Base-by-base conservation (phyloP, 2,113 vertebrate genomes). In the Vulpes vulpes region DNA sequence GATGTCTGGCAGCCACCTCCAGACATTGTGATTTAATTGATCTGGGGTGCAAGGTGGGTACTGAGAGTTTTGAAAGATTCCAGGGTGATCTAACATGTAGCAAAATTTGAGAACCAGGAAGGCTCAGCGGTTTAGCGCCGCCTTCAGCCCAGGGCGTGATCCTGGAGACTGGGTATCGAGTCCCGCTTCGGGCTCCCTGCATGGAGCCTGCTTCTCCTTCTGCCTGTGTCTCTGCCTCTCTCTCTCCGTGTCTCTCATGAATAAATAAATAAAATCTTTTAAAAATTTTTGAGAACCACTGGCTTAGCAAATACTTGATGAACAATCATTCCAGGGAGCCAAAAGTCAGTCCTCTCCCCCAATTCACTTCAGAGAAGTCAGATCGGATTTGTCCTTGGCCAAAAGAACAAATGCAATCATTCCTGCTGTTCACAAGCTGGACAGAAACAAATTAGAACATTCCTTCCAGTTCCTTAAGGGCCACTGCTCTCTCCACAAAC, bases 381-480 rank as follows among this genome's bases (percentile, higher is more conserved):
- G 87, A 86, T 71, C 32, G 19, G 93, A 95, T 89, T 86, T 92
- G 83, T 84, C 51, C 43, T 96, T 71, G 84, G 88, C 95, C 90
- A 82, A 69, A 57, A 60, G 25, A 94, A 83, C 51, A 87, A 71
- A 23, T 51, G n/a, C 19, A 57, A 14, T 80, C 83, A 32, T 94
- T 74, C 83, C 78, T 5, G 5, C 76, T 43, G 38, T 49, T 71
- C 20, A 51, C 83, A 32, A 27, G 16, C 83, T 14, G 8, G 83
- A 92, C 32, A 81, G 67, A 97, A 97, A 73, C 92, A 84, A 65
- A 74, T 82, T 49, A 59, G 79, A 94, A 91, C 57, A 38, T 81
- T 87, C 74, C 35, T 62, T 91, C 57, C 67, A 20, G 35, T 69
- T 95, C 76, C 95, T 57, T 55, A 57, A 92, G 76, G 67, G 85